Base-by-base conservation (phyloP, 2,888 invertebrate species). In the Automeris io region DNA sequence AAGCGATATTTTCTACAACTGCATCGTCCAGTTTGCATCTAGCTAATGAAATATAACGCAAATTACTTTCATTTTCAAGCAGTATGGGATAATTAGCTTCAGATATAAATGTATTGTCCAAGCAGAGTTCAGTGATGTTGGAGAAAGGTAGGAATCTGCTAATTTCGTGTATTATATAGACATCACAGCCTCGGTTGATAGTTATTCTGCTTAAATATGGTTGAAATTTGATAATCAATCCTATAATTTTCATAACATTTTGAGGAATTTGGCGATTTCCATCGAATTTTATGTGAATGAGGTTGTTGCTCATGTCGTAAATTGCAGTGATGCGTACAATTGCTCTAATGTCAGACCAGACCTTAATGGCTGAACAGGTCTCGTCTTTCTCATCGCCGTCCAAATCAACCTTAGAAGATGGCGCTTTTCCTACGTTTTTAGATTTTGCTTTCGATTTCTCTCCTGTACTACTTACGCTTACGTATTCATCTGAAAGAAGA, bases 1-100 rank as follows among this genome's bases (percentile, higher is more conserved):
- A 43, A 2, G 66, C 53, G 3, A 82, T 63, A 2, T 42, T 58
- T 42, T 62, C 49, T 0, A 76, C 5, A 0, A 51, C 47, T 2
- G 18, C 21, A 37, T 81, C 79, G 22, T 56, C 56, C 2, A 81
- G 65, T 9, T 44, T 53, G 44, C 79, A 79, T 42, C 67, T 55
- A 0, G 69, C 49, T 16, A 81, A 18, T 0, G 81, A 80, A 0
- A 80, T 43, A 35, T 68, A 42, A 9, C 54, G 57, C 4, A 80
- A 37, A 4, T 22, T 18, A 16, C 29, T 58, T 2, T 40, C 19
- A 0, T 51, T 40, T 2, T 71, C 56, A 0, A 81, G 35, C 1
- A 80, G 34, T 12, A 61, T 35, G 13, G 66, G 41, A 37, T 68
- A 80, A 37, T 75, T 70, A 0, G 57, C 67, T 44, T 67, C 51